Conservation (phyloP, 2,888 invertebrate genomes). For the Tenthredo livida region DNA sequence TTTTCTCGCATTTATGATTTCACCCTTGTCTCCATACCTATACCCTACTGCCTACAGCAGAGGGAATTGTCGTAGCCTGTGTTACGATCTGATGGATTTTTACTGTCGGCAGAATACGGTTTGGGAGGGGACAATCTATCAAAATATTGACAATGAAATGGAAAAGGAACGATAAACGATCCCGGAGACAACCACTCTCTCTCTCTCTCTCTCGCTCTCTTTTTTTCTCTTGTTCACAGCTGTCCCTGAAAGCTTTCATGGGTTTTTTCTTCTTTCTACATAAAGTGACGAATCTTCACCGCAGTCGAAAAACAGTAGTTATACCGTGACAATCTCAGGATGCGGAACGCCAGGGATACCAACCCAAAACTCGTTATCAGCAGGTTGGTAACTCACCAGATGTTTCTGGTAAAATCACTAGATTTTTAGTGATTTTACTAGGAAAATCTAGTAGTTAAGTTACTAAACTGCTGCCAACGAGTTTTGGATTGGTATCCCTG, state of each 20-base stretch:
- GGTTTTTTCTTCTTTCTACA: not conserved
- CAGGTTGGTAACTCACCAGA: too few relatives aligned
- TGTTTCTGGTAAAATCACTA: too few relatives aligned
- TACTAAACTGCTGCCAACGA: too few relatives aligned
- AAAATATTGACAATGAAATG: constrained; percentile 30
- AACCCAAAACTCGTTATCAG: too few relatives aligned
- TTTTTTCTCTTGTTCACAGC: not conserved
- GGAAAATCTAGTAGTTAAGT: too few relatives aligned
- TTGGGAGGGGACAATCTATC: not conserved
- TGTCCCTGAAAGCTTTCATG: not conserved
- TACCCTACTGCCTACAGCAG: not conserved
- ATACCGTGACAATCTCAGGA: too few relatives aligned
- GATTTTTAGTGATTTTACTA: too few relatives aligned
- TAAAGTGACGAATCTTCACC: constrained; percentile 1
- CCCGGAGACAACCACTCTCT: not conserved
- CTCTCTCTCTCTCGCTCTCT: not conserved
- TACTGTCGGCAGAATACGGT: not conserved
- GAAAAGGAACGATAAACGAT: constrained; percentile 30
- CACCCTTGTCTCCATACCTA: not conserved
- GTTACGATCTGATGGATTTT: constrained; percentile 22
- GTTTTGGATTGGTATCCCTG: too few relatives aligned
- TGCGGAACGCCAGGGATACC: too few relatives aligned
- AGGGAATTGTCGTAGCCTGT: not conserved
- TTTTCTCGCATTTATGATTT: not conserved
- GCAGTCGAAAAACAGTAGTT: not conserved